Conservation (phyloP, 2,888 invertebrate genomes). For the Trimorus sp. region DNA sequence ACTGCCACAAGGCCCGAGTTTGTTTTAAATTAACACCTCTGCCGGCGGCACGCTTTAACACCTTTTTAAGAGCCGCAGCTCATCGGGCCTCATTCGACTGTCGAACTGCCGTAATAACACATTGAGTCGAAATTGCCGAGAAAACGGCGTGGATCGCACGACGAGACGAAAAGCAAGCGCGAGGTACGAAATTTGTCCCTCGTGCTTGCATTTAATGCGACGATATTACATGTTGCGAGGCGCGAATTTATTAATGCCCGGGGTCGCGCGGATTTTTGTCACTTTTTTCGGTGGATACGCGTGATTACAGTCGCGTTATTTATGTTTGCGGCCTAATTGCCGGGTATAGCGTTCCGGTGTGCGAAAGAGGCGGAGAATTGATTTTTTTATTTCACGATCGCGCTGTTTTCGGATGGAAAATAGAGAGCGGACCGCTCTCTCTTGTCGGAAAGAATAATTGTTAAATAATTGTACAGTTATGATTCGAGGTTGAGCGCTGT, state of each 20-base stretch:
- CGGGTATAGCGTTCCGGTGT: slow-evolving; percentile 34
- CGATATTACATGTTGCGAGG: slow-evolving; percentile 57
- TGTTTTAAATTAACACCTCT: slow-evolving; percentile 80
- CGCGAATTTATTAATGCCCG: slow-evolving; percentile 50
- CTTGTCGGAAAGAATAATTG: too few species aligned
- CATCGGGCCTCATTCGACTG: slow-evolving; percentile 64
- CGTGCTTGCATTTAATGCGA: slow-evolving; percentile 24
- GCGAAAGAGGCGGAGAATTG: slow-evolving; percentile 46
- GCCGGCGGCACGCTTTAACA: slow-evolving; percentile 78
- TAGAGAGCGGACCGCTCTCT: too few species aligned
- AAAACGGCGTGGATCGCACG: too few species aligned
- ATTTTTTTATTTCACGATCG: slow-evolving; percentile 21
- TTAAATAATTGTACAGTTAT: too few species aligned
- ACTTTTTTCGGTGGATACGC: slow-evolving; percentile 22
- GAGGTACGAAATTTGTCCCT: not conserved
- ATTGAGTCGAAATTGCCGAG: slow-evolving; percentile 7
- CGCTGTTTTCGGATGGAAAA: not conserved
- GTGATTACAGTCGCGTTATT: slow-evolving; percentile 37
- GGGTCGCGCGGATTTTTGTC: slow-evolving; percentile 20
- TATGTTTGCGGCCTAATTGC: slow-evolving; percentile 48
- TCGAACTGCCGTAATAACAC: slow-evolving; percentile 60
- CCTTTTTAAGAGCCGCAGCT: slow-evolving; percentile 74
- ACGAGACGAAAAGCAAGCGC: not conserved
- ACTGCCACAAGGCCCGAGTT: slow-evolving; percentile 73
- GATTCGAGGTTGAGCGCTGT: too few species aligned